phyloP scores from a whole-genome alignment of 2,113 vertebrate species.

The Rostratula benghalensis region DNA sequence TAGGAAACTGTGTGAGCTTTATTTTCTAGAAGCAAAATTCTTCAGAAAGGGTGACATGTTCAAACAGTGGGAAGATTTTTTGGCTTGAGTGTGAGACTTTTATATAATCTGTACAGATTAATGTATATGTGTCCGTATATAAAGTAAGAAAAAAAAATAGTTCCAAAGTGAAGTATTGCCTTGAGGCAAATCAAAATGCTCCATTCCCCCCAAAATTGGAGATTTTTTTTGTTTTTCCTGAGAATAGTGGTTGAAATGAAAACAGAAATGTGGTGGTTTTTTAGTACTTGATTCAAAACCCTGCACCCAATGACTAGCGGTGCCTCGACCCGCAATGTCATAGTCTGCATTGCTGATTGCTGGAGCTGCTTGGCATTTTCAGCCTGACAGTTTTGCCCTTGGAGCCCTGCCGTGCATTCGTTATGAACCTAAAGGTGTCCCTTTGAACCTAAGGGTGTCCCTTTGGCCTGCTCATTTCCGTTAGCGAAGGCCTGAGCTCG shows the following conservation, averaged over 20 bases:
- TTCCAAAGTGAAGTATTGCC: background rate
- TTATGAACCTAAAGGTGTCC: fast-evolving
- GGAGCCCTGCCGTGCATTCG: fast-evolving
- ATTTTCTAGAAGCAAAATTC: background rate
- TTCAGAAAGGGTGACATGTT: background rate
- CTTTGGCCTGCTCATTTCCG: background rate
- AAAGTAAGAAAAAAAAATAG: background rate
- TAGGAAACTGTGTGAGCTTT: background rate
- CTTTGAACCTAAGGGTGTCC: background rate
- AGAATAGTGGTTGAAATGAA: background rate
- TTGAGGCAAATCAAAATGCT: background rate
- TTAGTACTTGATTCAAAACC: background rate
- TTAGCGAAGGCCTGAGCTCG: background rate
- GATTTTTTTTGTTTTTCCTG: background rate
- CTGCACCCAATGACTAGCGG: too few relatives aligned
- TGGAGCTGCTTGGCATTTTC: background rate
- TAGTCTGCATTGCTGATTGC: background rate
- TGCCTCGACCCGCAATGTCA: background rate
- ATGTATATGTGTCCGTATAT: background rate
- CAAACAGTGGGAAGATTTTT: background rate
- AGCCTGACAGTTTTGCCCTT: background rate
- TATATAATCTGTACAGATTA: background rate
- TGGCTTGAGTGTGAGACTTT: background rate
- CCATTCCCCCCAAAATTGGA: background rate
- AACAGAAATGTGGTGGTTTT: background rate